Conservation (phyloP, 2,113 vertebrate genomes). For the Tringa solitaria region DNA sequence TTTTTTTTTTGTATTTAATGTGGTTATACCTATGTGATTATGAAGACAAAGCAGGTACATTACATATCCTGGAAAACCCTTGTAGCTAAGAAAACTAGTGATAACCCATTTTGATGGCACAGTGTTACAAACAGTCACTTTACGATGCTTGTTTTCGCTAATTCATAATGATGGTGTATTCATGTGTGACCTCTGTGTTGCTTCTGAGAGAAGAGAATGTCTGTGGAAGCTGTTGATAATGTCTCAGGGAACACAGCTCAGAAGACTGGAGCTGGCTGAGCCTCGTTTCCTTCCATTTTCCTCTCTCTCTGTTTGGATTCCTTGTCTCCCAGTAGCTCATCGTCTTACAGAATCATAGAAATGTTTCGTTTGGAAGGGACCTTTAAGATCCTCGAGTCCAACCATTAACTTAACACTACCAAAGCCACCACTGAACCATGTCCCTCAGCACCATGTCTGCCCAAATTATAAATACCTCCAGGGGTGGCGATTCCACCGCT, state of each 20-base stretch:
- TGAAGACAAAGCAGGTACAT: background rate
- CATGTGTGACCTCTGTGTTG: background rate
- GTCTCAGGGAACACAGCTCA: background rate
- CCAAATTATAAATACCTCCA: background rate
- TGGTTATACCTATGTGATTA: background rate
- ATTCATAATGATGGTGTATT: too few relatives aligned
- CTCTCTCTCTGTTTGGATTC: background rate
- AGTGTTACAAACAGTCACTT: background rate
- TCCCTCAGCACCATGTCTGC: background rate
- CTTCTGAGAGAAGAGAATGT: background rate
- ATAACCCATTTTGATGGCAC: background rate
- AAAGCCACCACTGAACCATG: background rate
- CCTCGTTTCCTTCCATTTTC: background rate
- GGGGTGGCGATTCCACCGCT: background rate
- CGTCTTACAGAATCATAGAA: background rate
- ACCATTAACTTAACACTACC: background rate
- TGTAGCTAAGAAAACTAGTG: background rate
- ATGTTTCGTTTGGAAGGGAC: background rate
- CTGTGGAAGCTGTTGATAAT: background rate
- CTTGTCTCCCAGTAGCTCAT: background rate
- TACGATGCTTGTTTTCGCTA: background rate
- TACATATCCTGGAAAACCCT: background rate
- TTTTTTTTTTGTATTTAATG: background rate
- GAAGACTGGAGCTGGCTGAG: background rate
- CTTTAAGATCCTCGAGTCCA: background rate